A percentile compares a stretch with the other conserved stretches of the same genome.
Conservation (phyloP, 2,113 vertebrate genomes). For the Holacanthus passer region DNA sequence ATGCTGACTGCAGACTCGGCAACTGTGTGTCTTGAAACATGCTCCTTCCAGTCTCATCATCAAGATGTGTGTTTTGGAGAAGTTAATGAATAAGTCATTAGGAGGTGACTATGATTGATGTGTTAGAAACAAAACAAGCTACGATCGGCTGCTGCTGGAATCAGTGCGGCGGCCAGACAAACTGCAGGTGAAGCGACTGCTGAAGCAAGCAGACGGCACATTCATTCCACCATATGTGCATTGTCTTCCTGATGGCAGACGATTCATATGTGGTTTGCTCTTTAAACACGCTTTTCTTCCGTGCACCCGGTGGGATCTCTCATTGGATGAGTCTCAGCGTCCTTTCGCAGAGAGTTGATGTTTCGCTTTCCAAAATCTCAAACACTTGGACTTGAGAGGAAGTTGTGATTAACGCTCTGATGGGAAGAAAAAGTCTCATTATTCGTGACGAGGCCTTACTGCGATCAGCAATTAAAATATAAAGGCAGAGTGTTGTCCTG, state of each 20-base stretch:
- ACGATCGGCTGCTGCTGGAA: slow-evolving; percentile 57
- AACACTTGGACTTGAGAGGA: not conserved
- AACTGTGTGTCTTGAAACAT: slow-evolving; percentile 74
- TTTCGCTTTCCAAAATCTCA: slow-evolving; percentile 12
- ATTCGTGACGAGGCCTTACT: not conserved
- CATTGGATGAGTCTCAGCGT: not conserved
- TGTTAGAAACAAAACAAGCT: slow-evolving; percentile 73
- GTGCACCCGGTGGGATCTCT: not conserved
- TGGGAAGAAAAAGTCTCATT: not conserved
- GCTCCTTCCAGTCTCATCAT: slow-evolving; percentile 79
- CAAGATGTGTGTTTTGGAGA: slow-evolving; percentile 79
- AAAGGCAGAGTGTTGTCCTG: slow-evolving; percentile 46
- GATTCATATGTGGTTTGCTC: slow-evolving; percentile 40
- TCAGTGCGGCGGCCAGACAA: slow-evolving; percentile 40
- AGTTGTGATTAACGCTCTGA: not conserved
- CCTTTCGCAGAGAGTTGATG: not conserved
- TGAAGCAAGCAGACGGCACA: slow-evolving; percentile 29
- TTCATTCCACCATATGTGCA: slow-evolving; percentile 50
- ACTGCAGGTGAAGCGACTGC: slow-evolving; percentile 62
- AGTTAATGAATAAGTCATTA: slow-evolving; percentile 87
- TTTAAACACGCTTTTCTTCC: slow-evolving; percentile 24
- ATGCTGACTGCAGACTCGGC: slow-evolving; percentile 79
- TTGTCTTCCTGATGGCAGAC: slow-evolving; percentile 35
- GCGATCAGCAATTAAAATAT: slow-evolving; percentile 18
- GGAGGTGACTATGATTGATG: slow-evolving; percentile 83